Evolutionary conservation across 2,888 invertebrate species (phyloP).

Genomic region (Drosophila koepferae): DNA sequence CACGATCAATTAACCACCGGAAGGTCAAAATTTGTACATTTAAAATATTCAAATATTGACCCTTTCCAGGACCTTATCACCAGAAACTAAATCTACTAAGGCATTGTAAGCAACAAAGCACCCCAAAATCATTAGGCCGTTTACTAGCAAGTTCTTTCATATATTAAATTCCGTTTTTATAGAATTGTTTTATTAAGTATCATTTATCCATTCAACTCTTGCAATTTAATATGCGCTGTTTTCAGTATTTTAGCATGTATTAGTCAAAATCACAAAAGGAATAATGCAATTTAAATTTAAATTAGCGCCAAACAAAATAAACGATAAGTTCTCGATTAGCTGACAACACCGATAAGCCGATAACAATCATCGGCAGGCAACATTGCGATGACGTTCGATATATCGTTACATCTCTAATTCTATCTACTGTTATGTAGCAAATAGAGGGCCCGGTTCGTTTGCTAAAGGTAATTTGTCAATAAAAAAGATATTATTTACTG

Average conservation of each 20-base stretch:
- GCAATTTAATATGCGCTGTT: neutral
- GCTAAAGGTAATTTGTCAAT: constrained; percentile 4
- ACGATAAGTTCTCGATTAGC: neutral
- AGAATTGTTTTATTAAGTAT: neutral
- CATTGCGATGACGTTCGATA: neutral
- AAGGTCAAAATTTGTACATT: neutral
- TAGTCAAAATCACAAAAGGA: neutral
- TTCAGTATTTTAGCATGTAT: neutral
- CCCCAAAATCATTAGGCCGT: neutral
- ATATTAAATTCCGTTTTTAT: neutral
- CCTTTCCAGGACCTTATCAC: neutral
- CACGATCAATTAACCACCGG: constrained; percentile 5
- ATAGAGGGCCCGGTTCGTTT: neutral
- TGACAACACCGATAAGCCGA: neutral
- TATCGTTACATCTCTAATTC: constrained; percentile 1
- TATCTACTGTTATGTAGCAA: constrained; percentile 5
- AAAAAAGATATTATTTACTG: neutral
- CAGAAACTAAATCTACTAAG: neutral
- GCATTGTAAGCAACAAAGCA: neutral
- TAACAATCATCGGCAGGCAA: neutral
- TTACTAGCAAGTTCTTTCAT: neutral
- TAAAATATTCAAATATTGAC: constrained; percentile 5
- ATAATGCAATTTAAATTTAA: neutral
- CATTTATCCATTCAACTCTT: neutral
- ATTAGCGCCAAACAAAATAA: neutral